Evolutionary conservation across 2,797 vertebrate genomes (phyloP).

Genomic region (Pseudotriccus pelzelni): DNA sequence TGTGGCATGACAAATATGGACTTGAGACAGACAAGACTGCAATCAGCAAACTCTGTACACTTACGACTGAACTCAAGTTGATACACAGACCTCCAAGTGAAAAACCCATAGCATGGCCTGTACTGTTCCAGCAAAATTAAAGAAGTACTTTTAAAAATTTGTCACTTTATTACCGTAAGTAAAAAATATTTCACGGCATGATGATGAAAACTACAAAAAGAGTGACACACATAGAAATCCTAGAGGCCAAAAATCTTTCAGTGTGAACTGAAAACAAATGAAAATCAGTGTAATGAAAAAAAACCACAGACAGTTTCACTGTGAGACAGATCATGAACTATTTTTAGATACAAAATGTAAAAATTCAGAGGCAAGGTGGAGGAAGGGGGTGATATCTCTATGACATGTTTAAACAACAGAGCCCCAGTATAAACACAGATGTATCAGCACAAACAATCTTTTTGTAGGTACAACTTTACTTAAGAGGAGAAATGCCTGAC

Average conservation of each 20-base stretch:
- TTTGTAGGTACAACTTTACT: background rate
- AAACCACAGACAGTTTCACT: background rate
- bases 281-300: constrained; percentile 25
- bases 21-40: background rate
- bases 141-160: background rate
- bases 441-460: background rate
- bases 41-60: background rate
- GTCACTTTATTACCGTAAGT: background rate
- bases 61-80: background rate
- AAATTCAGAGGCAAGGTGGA: background rate
- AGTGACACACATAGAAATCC: background rate
- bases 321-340: background rate
- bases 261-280: constrained; percentile 8
- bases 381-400: background rate
- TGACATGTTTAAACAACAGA: background rate
- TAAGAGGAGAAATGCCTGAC: background rate
- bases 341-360: constrained; percentile 28
- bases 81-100: background rate
- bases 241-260: constrained; percentile 24
- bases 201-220: background rate
- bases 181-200: background rate
- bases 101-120: background rate
- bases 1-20: background rate
- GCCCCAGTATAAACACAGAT: background rate
- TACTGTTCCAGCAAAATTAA: background rate